Evolutionary conservation across 2,797 vertebrate species (phyloP), one percentile per base, ranked within the genome.

Genomic region (Eulemur mongoz): DNA sequence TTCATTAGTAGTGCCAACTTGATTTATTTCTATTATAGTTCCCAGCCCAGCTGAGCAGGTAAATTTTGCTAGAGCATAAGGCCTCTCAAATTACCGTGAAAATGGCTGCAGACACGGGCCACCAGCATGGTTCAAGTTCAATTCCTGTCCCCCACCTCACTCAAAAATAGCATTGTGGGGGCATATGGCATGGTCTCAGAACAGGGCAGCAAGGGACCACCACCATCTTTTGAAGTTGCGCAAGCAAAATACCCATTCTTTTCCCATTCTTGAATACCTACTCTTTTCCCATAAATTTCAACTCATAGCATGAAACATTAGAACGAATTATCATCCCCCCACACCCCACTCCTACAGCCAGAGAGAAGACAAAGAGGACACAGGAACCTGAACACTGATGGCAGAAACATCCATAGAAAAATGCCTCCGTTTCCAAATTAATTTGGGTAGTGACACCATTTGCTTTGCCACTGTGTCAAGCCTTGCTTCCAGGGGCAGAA

Each of bases 371-470:
- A 72, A 95, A 95, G 43, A 43, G 23, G 87, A 92, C 22, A 72
- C 27, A 90, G 73, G 86, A 91, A 82, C 7, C 40, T 27, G 14
- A 93, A 88, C 32, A 61, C 35, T 27, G 2, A 4, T 17, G 59
- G 79, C 52, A 94, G 90, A 84, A 89, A 81, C 7, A 23, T 72
- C n/a, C 73, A n/a, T 38, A 80, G 82, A 70, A 91, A 91, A 93
- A 90, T 38, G 40, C 32, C 59, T 17, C 48, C 76, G 45, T 69
- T 70, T 95, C 89, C 35, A 90, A 73, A 95, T 96, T 86, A 57
- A 89, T 93, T 59, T 90, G 80, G 40, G 25, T 35, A 76, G 61
- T 78, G 23, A 84, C 61, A 52, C 70, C 78, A 73, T 82, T 91
- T 92, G 54, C 89, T 86, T 75, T 70, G 83, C 38, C 84, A n/a